Percentiles rank a stretch among this genome's conserved stretches.
phyloP scores from a whole-genome alignment of 1,140 invertebrate genomes.

The Formica selysi region DNA sequence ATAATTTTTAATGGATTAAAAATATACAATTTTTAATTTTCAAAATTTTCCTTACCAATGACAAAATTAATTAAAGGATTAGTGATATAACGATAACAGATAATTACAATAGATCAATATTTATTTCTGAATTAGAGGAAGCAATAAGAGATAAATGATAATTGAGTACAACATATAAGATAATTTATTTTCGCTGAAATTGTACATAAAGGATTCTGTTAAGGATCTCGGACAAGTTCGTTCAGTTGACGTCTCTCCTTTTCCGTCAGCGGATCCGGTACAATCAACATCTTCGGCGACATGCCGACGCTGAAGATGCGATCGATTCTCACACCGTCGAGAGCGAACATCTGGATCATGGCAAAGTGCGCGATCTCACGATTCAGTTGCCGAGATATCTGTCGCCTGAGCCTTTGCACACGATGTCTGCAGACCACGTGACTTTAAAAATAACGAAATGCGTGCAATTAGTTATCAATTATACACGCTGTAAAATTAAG shows the following conservation, averaged over 20 bases:
- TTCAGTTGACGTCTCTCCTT: slow-evolving; percentile 78
- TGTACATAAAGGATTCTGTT: neutral
- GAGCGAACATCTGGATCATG: slow-evolving; percentile 81
- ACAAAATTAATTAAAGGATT: neutral
- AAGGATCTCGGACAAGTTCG: slow-evolving; percentile 67
- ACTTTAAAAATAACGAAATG: slow-evolving; percentile 70
- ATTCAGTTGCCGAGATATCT: slow-evolving; percentile 79
- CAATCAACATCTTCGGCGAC: slow-evolving; percentile 72
- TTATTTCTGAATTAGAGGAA: neutral
- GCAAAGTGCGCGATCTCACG: slow-evolving; percentile 80
- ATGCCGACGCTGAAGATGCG: slow-evolving; percentile 82
- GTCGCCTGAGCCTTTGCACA: slow-evolving; percentile 72
- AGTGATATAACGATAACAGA: neutral
- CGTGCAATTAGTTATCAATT: slow-evolving; percentile 13
- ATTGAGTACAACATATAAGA: neutral
- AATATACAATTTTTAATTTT: neutral
- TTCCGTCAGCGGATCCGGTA: slow-evolving; percentile 78
- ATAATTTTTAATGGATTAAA: neutral
- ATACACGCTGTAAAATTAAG: neutral
- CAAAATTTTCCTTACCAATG: neutral
- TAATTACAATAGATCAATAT: neutral
- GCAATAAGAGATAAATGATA: neutral
- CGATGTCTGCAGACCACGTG: slow-evolving; percentile 79
- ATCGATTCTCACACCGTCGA: slow-evolving; percentile 81
- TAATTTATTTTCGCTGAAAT: slow-evolving; percentile 1